Evolutionary conservation across 2,797 vertebrate species (phyloP).

Genomic region (Eremophila alpestris): DNA sequence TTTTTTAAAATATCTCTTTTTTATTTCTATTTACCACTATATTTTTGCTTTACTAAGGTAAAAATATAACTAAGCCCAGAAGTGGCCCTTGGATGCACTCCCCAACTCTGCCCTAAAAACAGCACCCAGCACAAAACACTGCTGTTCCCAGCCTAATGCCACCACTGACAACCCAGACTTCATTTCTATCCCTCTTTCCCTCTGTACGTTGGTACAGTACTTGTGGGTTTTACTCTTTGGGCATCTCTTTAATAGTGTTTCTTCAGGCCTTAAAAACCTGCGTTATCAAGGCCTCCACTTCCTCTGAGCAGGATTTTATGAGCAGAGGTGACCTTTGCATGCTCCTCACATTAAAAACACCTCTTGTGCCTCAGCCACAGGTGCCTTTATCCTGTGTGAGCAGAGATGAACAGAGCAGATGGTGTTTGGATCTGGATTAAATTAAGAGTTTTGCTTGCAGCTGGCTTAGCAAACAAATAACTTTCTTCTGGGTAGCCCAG

Average conservation of each 20-base stretch:
- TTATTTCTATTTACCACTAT: accelerated
- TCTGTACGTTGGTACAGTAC: accelerated
- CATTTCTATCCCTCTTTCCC: not conserved
- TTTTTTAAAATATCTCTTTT: not conserved
- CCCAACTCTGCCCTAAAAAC: not conserved
- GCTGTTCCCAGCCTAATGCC: accelerated
- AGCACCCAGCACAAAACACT: not conserved
- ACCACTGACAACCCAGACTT: not conserved
- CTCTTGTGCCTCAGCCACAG: not conserved
- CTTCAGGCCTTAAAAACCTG: not conserved
- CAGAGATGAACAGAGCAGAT: constrained; percentile 32
- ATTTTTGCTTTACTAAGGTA: not conserved
- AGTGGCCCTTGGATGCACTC: not conserved
- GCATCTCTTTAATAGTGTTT: not conserved
- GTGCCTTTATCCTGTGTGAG: not conserved
- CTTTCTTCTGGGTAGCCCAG: not conserved
- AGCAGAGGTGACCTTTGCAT: not conserved
- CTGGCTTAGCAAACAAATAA: constrained; percentile 10
- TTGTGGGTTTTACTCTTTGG: not conserved
- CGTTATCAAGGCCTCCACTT: not conserved
- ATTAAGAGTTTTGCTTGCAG: constrained; percentile 1
- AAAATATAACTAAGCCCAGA: not conserved
- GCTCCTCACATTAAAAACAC: not conserved
- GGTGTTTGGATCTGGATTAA: not conserved
- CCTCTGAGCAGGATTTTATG: not conserved